phyloP scores from a whole-genome alignment of 2,113 vertebrate genomes.

The Lagopus leucura region DNA sequence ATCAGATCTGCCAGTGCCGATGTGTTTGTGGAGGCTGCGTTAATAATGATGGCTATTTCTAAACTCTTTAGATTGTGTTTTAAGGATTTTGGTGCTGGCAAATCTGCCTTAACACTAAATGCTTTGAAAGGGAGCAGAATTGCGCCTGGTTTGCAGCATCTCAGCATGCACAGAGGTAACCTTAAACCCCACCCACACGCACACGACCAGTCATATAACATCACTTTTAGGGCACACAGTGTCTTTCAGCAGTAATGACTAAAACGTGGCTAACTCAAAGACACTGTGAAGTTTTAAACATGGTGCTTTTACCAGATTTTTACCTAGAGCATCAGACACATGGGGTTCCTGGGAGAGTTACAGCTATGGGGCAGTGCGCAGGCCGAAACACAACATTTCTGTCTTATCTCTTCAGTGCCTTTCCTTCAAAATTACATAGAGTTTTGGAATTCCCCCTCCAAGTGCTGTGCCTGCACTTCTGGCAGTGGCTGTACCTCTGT shows the following conservation, averaged over 20 bases:
- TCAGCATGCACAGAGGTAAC: neutral
- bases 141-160: neutral
- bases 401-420: constrained; percentile 12
- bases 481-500: constrained; percentile 55
- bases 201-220: neutral
- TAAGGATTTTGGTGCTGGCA: neutral
- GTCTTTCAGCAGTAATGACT: neutral
- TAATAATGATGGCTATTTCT: neutral
- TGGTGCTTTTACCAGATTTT: neutral
- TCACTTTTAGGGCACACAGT: neutral
- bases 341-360: neutral
- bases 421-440: constrained; percentile 12
- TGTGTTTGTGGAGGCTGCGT: neutral
- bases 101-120: neutral
- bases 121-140: neutral
- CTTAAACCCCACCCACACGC: neutral
- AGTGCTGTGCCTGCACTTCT: constrained; percentile 56
- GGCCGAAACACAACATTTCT: neutral
- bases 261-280: neutral
- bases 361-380: neutral
- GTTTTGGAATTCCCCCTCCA: constrained; percentile 36
- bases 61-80: neutral
- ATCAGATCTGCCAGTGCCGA: neutral
- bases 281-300: neutral
- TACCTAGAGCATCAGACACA: neutral